Evolutionary conservation across 2,113 vertebrate genomes (phyloP).

Genomic region (Mormoops blainvillei): DNA sequence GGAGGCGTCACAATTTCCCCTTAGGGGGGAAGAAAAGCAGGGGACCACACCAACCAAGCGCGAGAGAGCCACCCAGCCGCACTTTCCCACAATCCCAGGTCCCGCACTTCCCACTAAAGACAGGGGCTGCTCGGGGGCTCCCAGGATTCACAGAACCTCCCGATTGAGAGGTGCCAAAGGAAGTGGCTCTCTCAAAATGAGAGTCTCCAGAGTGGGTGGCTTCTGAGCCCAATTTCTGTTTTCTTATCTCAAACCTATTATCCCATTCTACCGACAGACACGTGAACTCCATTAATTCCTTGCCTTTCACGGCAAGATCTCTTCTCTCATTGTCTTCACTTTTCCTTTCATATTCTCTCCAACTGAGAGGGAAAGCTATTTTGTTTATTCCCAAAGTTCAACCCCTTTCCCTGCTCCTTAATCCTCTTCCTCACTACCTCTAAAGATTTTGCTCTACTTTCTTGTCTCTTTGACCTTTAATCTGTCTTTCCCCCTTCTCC

Average conservation of each 20-base stretch:
- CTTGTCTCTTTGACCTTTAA: background rate
- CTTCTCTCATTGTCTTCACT: background rate
- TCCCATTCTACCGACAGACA: background rate
- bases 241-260: background rate
- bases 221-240: background rate
- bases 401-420: background rate
- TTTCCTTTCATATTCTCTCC: background rate
- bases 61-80: background rate
- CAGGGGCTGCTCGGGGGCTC: background rate
- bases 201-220: background rate
- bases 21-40: background rate
- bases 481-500: background rate
- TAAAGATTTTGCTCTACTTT: background rate
- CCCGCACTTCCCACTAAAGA: background rate
- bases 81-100: background rate
- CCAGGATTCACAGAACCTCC: background rate
- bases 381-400: background rate
- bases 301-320: background rate
- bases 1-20: background rate
- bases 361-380: background rate
- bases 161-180: background rate
- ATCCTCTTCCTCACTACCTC: background rate
- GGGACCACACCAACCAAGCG: background rate
- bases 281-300: background rate
- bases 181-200: background rate